Percentiles rank a stretch among this genome's conserved stretches.
phyloP scores from a whole-genome alignment of 2,888 invertebrate genomes.

The Eutolmus rufibarbis region DNA sequence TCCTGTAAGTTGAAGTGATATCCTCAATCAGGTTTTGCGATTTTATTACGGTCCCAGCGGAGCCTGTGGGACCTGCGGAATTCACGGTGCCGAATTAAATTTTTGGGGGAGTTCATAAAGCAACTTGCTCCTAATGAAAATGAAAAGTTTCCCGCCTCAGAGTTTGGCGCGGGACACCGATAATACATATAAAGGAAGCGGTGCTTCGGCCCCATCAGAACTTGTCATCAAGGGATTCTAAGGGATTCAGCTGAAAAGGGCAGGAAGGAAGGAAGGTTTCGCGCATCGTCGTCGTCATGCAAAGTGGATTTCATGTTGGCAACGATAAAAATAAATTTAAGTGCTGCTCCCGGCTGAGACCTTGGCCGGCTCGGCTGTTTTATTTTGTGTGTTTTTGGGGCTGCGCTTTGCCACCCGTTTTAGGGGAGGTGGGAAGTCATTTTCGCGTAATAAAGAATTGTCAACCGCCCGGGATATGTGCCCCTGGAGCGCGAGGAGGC shows the following conservation, averaged over 20 bases:
- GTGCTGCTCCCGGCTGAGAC: conserved; percentile 38
- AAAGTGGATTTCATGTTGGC: conserved; percentile 39
- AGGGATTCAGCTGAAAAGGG: not conserved
- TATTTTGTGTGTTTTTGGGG: not conserved
- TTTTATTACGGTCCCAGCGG: conserved; percentile 27
- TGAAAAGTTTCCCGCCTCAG: conserved; percentile 40
- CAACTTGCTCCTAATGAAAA: conserved; percentile 29
- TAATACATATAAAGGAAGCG: conserved; percentile 18
- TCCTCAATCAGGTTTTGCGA: not conserved
- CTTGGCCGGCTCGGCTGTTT: conserved; percentile 11
- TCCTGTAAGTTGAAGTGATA: not conserved
- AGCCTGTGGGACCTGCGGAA: not conserved
- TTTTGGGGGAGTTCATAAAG: not conserved
- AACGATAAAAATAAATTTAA: conserved; percentile 45
- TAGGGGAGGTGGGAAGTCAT: conserved; percentile 11
- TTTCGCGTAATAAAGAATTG: conserved; percentile 44
- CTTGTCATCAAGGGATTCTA: conserved; percentile 20
- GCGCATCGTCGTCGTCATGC: conserved; percentile 36
- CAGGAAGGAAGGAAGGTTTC: not conserved
- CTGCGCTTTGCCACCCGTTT: not conserved
- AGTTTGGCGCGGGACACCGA: conserved; percentile 18
- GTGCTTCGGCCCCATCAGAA: conserved; percentile 3
- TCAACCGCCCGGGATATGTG: not conserved
- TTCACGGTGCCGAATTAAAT: not conserved
- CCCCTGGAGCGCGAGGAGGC: not conserved